Percentiles rank a stretch among this genome's conserved stretches.
phyloP scores from a whole-genome alignment of 2,113 vertebrate genomes.

The Halcyon malimbica region DNA sequence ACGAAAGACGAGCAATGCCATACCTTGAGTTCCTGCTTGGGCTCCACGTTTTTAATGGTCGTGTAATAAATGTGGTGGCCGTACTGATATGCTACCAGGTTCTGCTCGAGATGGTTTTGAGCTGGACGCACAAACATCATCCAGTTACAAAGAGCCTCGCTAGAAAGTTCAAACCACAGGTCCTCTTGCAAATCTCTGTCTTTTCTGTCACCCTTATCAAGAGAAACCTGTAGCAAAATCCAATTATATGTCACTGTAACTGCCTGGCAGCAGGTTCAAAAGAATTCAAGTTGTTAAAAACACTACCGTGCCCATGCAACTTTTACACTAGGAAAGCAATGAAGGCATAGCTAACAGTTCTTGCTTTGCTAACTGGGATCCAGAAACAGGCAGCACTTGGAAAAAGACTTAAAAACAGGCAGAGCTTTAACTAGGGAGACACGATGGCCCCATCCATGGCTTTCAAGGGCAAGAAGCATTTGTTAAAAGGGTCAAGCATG shows the following conservation, averaged over 20 bases:
- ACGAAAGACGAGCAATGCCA: not conserved
- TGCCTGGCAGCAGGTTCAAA: not conserved
- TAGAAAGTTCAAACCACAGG: constrained; percentile 93
- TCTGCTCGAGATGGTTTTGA: constrained; percentile 96
- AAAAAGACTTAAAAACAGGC: not conserved
- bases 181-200: constrained; percentile 83
- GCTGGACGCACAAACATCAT: constrained; percentile 98
- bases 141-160: constrained; percentile 96
- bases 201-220: constrained; percentile 84
- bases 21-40: constrained; percentile 98
- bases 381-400: not conserved
- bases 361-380: not conserved
- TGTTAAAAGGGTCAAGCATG: not conserved
- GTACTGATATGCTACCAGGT: constrained; percentile 96
- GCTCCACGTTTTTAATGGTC: constrained; percentile 95
- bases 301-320: not conserved
- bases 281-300: not conserved
- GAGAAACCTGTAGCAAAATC: constrained; percentile 81
- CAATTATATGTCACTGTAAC: not conserved
- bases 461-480: not conserved
- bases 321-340: not conserved
- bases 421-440: not conserved
- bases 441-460: not conserved
- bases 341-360: not conserved
- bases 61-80: constrained; percentile 96